phyloP scores from a whole-genome alignment of 1,140 invertebrate species.

The Mamestra configurata region DNA sequence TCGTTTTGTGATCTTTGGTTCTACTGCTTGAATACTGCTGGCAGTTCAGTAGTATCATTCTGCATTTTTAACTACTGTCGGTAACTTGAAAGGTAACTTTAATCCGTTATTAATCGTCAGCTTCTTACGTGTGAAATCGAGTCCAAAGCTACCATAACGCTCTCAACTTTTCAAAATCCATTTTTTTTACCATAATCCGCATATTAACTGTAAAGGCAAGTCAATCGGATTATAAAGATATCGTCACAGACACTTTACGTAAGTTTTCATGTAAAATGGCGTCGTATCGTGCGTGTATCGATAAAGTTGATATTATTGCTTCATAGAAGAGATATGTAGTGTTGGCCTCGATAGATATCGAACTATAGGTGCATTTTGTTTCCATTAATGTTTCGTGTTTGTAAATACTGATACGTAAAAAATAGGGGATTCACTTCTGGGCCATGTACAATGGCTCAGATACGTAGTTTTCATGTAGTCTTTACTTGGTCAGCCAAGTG shows the following conservation, averaged over 20 bases:
- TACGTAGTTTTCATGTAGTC: too few relatives aligned
- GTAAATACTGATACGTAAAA: background rate
- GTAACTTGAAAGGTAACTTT: background rate
- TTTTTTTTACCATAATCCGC: constrained; percentile 10
- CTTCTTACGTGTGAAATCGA: background rate
- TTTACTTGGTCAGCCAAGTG: too few relatives aligned
- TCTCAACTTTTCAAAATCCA: background rate
- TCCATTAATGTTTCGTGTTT: constrained; percentile 33
- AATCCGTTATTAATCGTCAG: background rate
- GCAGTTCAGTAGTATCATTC: background rate
- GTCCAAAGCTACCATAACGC: background rate
- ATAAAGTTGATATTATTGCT: constrained; percentile 69
- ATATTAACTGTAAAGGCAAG: constrained; percentile 20
- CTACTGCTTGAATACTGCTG: background rate
- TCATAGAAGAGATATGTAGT: constrained; percentile 66
- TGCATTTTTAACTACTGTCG: background rate
- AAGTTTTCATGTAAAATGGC: constrained; percentile 36
- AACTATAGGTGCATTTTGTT: constrained; percentile 39
- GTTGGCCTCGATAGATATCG: constrained; percentile 72
- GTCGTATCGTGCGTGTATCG: constrained; percentile 48
- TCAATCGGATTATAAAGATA: constrained; percentile 31
- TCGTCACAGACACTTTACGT: constrained; percentile 32
- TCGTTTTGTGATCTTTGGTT: background rate
- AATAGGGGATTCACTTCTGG: background rate
- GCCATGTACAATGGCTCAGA: too few relatives aligned